phyloP scores from a whole-genome alignment of 2,888 invertebrate genomes.

The Molorchus minor region DNA sequence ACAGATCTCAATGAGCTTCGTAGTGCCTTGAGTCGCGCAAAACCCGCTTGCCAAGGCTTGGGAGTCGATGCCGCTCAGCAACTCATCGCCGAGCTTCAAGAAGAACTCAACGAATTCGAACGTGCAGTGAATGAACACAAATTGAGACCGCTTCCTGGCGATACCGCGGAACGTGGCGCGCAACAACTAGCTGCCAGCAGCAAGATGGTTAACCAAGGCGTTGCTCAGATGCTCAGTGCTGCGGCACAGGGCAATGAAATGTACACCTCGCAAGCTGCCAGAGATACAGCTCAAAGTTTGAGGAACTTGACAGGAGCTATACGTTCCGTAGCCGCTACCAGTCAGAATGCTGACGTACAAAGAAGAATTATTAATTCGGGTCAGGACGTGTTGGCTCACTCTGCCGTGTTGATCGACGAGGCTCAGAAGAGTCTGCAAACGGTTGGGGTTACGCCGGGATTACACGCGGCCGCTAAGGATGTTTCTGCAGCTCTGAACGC shows the following conservation, averaged over 20 bases:
- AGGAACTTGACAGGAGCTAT: constrained; percentile 73
- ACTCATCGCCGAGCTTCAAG: constrained; percentile 79
- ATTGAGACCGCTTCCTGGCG: constrained; percentile 83
- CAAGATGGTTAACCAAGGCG: constrained; percentile 82
- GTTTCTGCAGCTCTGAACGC: constrained; percentile 70
- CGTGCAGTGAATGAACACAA: constrained; percentile 76
- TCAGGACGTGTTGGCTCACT: constrained; percentile 68
- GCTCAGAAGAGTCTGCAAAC: constrained; percentile 79
- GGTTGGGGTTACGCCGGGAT: constrained; percentile 71
- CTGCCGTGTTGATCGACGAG: constrained; percentile 62
- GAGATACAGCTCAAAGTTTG: constrained; percentile 81
- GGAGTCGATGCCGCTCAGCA: constrained; percentile 89
- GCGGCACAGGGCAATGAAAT: constrained; percentile 83
- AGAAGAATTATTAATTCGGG: constrained; percentile 72
- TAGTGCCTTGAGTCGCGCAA: constrained; percentile 59
- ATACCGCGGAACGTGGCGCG: constrained; percentile 66
- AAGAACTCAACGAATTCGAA: constrained; percentile 83
- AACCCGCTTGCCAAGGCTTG: constrained; percentile 76
- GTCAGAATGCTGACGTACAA: constrained; percentile 67
- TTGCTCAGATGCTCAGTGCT: constrained; percentile 87
- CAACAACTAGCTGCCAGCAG: constrained; percentile 69
- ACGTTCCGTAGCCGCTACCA: constrained; percentile 80
- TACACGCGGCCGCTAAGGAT: constrained; percentile 80
- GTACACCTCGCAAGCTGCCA: constrained; percentile 82
- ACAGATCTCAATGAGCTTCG: constrained; percentile 63